Conservation (phyloP, 2,888 invertebrate genomes). For the Hoplodrina blanda region DNA sequence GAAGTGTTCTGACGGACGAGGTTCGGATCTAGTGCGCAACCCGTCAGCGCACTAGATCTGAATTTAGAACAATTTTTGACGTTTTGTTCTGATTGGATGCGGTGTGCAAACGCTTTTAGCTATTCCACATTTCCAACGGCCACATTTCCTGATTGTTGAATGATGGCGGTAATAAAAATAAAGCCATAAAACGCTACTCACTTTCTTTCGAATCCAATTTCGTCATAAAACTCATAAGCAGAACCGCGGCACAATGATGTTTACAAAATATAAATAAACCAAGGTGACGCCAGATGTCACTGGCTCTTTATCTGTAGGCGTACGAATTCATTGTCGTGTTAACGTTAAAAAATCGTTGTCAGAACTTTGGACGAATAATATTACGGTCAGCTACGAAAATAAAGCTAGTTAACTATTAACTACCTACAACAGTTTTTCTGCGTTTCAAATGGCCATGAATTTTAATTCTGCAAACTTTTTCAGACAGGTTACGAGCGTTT, state of each 20-base stretch:
- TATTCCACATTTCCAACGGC: slow-evolving; percentile 15
- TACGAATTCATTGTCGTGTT: slow-evolving; percentile 57
- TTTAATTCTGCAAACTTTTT: slow-evolving; percentile 51
- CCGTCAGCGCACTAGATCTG: too few relatives aligned
- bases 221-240: slow-evolving; percentile 49
- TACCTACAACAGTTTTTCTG: slow-evolving; percentile 46
- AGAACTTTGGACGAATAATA: slow-evolving; percentile 36
- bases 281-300: slow-evolving; percentile 76
- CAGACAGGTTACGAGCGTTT: slow-evolving; percentile 47
- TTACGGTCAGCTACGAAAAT: slow-evolving; percentile 64
- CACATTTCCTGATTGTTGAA: slow-evolving; percentile 39
- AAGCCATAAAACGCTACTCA: slow-evolving; percentile 43
- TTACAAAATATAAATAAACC: slow-evolving; percentile 71
- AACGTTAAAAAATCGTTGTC: slow-evolving; percentile 45
- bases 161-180: slow-evolving; percentile 48
- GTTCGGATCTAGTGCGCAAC: background rate
- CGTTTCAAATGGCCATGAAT: slow-evolving; percentile 60
- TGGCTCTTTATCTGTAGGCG: slow-evolving; percentile 73
- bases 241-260: slow-evolving; percentile 48
- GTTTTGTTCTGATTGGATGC: background rate
- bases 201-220: slow-evolving; percentile 49
- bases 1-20: background rate
- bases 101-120: background rate
- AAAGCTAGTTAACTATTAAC: slow-evolving; percentile 59
- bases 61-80: too few relatives aligned